Base-by-base conservation (phyloP, 1,140 invertebrate species). In the Potamilus streckersoni region DNA sequence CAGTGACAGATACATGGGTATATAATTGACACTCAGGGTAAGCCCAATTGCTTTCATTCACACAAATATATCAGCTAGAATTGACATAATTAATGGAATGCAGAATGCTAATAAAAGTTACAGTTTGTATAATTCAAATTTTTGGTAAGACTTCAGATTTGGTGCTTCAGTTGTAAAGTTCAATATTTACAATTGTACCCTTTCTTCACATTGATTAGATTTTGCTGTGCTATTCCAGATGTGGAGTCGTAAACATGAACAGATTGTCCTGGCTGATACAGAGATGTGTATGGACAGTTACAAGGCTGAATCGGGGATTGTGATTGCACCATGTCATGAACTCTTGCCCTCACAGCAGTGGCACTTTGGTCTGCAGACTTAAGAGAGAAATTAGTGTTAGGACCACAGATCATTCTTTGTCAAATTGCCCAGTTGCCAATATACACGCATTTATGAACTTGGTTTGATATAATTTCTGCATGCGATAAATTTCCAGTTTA, bases 251-350 rank as follows among this genome's bases (percentile, higher is more conserved):
- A 91, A 93, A 1, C 92, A 93, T 63, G 88, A 90, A 23, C 94
- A 94, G 17, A 93, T 93, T 6, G 87, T 95, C 15, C 94, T 96
- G 84, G 92, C 92, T 3, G 92, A 92, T 73, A 92, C 94, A 14
- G 93, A 94, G 27, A 92, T 95, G 17, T 97, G 96, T 86, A 90
- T 97, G 49, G 95, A 97, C 89, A 93, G 95, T 49, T 88, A 91
- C 77, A 73, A 79, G 60, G 74, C 75, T 6, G 91, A 92, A 81
- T 92, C 93, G 76, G 94, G 94, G 5, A 91, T 95, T 16, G 93
- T 93, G 63, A 93, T 93, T 1, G 92, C 94, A 83, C 92, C 92
- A 80, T 95, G 94, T 86, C 94, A 94, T 80, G 92, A 92, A 11
- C 92, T 90, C 27, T 88, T 91, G 20, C 90, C 92, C 31, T 92